A percentile compares a stretch with the other conserved stretches of the same genome.
These are phyloP conservation scores for Protomyctophum bolini DNA, from an alignment of 2,113 vertebrate species.

Conservation along the genomic window DNA sequence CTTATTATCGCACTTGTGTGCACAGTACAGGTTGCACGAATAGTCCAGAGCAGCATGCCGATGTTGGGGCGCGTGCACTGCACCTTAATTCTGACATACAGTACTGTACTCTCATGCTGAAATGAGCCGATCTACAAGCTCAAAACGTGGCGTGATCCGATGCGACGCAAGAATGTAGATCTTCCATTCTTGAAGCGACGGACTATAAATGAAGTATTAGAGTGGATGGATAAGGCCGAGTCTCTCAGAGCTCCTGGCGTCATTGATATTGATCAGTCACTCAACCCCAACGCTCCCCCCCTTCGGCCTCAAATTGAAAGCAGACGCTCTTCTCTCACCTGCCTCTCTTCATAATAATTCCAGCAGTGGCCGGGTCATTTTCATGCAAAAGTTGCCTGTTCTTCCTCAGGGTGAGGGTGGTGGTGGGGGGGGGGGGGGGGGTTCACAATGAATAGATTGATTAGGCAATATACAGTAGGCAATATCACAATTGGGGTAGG, in stretches of 20 bases:
- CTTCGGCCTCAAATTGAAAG: conserved; percentile 53
- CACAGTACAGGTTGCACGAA: too few species aligned
- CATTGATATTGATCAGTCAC: conserved; percentile 61
- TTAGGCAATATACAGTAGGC: conserved; percentile 46
- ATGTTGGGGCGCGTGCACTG: too few species aligned
- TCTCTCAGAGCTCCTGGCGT: conserved; percentile 38
- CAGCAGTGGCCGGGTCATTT: conserved; percentile 55
- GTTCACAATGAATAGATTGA: conserved; percentile 74
- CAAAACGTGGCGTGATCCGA: too few species aligned
- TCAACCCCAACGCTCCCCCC: conserved; percentile 40
- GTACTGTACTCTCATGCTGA: too few species aligned
- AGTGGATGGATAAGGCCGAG: conserved; percentile 22
- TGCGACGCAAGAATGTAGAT: too few species aligned
- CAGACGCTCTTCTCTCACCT: conserved; percentile 42
- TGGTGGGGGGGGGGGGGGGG: too few species aligned
- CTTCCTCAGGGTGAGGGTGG: conserved; percentile 10
- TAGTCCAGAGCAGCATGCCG: too few species aligned
- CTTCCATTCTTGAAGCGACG: background rate
- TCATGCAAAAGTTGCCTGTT: conserved; percentile 70
- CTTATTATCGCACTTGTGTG: too few species aligned
- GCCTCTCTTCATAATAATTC: conserved; percentile 36
- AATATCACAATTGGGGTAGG: conserved; percentile 74
- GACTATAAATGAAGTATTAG: conserved; percentile 16
- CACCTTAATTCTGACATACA: too few species aligned
- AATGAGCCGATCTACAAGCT: too few species aligned